Evolutionary conservation across 2,113 vertebrate species (phyloP).

Genomic region (Cheilinus undulatus): DNA sequence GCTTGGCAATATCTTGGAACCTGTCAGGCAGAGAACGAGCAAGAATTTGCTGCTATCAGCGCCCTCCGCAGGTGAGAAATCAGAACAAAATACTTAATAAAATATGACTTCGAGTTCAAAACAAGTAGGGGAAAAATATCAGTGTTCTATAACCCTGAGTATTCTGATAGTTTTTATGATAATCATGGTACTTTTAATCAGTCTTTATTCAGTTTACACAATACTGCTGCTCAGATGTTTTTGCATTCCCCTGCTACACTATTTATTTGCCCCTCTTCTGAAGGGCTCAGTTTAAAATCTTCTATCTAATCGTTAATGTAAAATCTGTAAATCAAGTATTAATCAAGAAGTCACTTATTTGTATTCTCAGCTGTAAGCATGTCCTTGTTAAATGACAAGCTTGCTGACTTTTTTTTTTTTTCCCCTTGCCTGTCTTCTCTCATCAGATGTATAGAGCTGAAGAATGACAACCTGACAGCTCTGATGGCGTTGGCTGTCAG

Average conservation of each 20-base stretch:
- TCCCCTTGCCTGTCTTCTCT: background rate
- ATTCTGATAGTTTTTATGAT: too few species aligned
- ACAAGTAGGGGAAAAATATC: background rate
- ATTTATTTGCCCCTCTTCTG: background rate
- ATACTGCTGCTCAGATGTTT: too few species aligned
- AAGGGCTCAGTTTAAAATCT: background rate
- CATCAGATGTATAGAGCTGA: constrained; percentile 92
- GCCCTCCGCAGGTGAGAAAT: constrained; percentile 91
- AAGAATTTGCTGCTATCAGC: constrained; percentile 96
- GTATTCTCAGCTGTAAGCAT: background rate
- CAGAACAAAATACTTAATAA: constrained; percentile 1
- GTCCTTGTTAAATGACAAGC: background rate
- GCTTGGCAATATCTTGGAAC: constrained; percentile 99
- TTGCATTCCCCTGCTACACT: background rate
- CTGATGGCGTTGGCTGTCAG: constrained; percentile 98
- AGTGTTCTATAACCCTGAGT: too few species aligned
- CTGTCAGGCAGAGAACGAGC: constrained; percentile 97
- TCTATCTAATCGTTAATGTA: background rate
- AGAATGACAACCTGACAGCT: constrained; percentile 93
- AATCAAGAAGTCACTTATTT: background rate
- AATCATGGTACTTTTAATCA: too few species aligned
- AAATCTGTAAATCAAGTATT: background rate
- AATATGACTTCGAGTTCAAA: background rate
- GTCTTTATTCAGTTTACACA: too few species aligned
- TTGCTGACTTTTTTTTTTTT: background rate